Base-by-base conservation (phyloP, 2,113 vertebrate genomes). In the Neogale vison region DNA sequence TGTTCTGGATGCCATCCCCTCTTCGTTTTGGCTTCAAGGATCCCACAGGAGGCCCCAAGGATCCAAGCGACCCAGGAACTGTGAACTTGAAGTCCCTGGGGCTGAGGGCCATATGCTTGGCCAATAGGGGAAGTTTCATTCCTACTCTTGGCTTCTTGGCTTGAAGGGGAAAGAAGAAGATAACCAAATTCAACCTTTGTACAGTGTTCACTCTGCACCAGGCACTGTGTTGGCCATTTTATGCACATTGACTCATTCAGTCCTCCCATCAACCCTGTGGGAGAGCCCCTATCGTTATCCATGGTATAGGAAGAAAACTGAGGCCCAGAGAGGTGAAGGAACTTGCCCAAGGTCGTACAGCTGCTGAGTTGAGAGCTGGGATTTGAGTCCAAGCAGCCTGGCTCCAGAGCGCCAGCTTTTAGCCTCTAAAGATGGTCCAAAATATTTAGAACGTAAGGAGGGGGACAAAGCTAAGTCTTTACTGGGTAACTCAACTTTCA, bases 371-470 rank as follows among this genome's bases (percentile, higher is more conserved):
- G 24, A 82, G 45, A 11, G 42, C 36, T 36, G 57, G 15, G 71
- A 59, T 47, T 15, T 29, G 57, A 90, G 47, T 36, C 36, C 57
- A 18, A 52, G 76, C 24, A 7, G 34, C 4, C 2, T 6, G 61
- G 81, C 82, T 72, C 18, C 0, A 0, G 39, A 85, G 31, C 1
- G 61, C 14, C n/a, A 21, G 24, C 57, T 81, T 29, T 26, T 3
- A 20, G 71, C 88, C 45, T 45, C 72, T 17, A 3, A 55, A 74
- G 42, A 7, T 15, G 72, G 15, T 55, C 61, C 77, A 14, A 79
- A 61, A 84, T 39, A 76, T 76, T 96, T 76, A 93, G 92, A 85
- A 92, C 69, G 76, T 4, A 63, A 77, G 92, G 65, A 77, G 36
- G 20, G 50, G 59, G 92, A 52, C 42, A 11, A 86, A 23, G 80